Base-by-base conservation (phyloP, 2,797 vertebrate genomes). In the Rachycentron canadum region DNA sequence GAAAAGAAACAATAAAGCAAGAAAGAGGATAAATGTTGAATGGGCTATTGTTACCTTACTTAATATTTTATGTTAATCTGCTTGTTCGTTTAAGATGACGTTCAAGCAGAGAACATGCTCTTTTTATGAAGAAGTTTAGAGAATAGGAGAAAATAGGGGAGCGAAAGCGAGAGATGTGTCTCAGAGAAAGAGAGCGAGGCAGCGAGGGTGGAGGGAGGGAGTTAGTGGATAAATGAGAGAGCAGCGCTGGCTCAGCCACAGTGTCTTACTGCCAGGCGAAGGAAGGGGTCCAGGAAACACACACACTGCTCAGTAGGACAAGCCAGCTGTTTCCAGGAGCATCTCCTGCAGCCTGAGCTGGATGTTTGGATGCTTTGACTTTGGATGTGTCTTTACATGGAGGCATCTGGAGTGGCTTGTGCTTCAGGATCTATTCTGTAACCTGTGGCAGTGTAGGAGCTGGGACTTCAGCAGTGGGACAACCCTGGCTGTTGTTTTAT, bases 231-330 rank as follows among this genome's bases (percentile, higher is more conserved):
- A 89, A 88, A 91, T 79, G 84, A 85, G 83, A 82, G 79, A 84
- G 88, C 85, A 76, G 81, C 30, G 58, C 81, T 89, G 89, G 84
- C 92, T 90, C 91, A 85, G 88, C 64, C 90, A 82, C 89, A 91
- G 80, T 70, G 17, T 81, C 87, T 84, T 79, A 65, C 81, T 87
- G 87, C 88, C 86, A 91, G 84, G 78, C 67, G 60, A 59, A 86
- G 86, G 73, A 86, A 66, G 82, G 58, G 77, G 80, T 80, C 79
- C 78, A 77, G 81, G 71, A 87, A 56, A 78, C 86, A 67, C 78
- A 23, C 47, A 69, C 40, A 55, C 23, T 9, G 73, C 65, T 62
- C 70, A 75, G 77, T 10, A 2, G 55, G 78, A 84, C 45, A 57
- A 21, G 63, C 16, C 72, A 84, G 81, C 76, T 79, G 81, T 47